phyloP scores from a whole-genome alignment of 2,797 vertebrate species.

The Mionectes olivaceus region DNA sequence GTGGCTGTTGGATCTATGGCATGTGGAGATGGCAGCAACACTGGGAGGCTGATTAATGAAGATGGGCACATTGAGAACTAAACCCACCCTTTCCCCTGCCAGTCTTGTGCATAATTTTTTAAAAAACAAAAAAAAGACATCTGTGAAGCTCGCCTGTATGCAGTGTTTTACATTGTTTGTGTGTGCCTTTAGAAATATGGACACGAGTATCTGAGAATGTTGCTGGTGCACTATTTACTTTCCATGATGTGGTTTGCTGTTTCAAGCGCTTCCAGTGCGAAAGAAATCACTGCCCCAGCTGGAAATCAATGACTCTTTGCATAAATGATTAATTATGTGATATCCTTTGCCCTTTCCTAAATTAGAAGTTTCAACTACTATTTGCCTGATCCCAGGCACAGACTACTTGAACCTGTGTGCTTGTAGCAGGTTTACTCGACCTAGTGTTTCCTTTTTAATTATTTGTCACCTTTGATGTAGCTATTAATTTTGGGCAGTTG shows the following conservation, averaged over 20 bases:
- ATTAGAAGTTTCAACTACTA: neutral
- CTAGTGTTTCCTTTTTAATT: neutral
- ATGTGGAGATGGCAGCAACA: neutral
- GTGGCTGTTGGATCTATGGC: neutral
- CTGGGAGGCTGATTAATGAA: neutral
- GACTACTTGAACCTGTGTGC: neutral
- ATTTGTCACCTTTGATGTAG: neutral
- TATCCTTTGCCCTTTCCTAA: neutral
- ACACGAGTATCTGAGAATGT: neutral
- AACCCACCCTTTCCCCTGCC: neutral
- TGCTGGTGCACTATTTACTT: neutral
- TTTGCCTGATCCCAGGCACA: neutral
- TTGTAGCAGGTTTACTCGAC: neutral
- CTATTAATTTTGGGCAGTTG: neutral
- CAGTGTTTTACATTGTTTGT: neutral
- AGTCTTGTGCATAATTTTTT: neutral
- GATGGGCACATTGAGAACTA: neutral
- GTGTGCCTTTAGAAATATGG: neutral
- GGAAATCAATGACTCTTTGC: neutral
- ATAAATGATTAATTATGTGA: neutral
- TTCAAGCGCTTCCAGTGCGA: neutral
- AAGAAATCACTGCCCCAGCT: neutral
- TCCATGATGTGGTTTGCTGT: neutral
- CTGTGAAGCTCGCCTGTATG: rapidly evolving
- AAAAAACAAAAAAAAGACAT: neutral